A percentile compares a stretch with the other conserved stretches of the same genome.
phyloP scores from a whole-genome alignment of 2,113 vertebrate species.

The Megaleporinus macrocephalus region DNA sequence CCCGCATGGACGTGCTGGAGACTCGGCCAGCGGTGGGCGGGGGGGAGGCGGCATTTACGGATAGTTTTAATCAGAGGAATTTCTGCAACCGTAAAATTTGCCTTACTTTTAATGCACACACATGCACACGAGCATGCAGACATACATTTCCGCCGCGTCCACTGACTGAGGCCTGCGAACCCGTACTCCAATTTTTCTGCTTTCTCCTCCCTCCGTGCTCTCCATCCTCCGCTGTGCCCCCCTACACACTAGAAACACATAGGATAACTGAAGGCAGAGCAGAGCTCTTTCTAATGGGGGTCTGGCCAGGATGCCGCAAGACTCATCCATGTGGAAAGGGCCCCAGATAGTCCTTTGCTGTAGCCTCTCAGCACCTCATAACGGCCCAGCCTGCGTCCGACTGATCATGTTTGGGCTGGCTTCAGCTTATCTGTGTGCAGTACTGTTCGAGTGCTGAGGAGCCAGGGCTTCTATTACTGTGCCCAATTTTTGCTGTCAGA shows the following conservation, averaged over 20 bases:
- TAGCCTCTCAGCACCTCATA: slow-evolving; percentile 13
- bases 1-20: slow-evolving; percentile 35
- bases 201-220: neutral
- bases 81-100: slow-evolving; percentile 36
- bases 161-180: neutral
- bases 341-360: slow-evolving; percentile 3
- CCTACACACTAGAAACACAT: no score
- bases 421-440: slow-evolving; percentile 14
- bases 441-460: neutral
- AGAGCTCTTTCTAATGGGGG: slow-evolving; percentile 24
- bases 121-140: neutral
- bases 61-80: slow-evolving; percentile 61
- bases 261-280: neutral
- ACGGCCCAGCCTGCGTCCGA: neutral
- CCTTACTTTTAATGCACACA: slow-evolving; percentile 5
- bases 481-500: neutral
- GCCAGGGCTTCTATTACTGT: neutral
- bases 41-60: slow-evolving; percentile 52
- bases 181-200: neutral
- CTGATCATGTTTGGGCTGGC: neutral
- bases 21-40: slow-evolving; percentile 6
- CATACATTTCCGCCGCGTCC: neutral
- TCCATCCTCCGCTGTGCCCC: neutral
- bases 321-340: slow-evolving; percentile 45
- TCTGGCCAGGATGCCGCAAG: slow-evolving; percentile 7